A percentile compares a stretch with the other conserved stretches of the same genome.
phyloP scores from a whole-genome alignment of 2,797 vertebrate genomes.

The Aulostomus chinensis region DNA sequence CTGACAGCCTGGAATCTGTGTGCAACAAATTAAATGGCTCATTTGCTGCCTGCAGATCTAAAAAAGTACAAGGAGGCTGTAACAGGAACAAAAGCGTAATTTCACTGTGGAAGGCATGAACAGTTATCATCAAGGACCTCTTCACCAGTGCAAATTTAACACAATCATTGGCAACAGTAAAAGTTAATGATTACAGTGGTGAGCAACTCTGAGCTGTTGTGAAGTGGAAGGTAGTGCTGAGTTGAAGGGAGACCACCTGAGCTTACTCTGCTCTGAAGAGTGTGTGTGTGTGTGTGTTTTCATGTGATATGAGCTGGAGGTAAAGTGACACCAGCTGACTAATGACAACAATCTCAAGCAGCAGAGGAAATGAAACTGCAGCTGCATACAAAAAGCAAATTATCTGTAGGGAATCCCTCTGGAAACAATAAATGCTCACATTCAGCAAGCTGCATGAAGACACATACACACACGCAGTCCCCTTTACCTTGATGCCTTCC shows the following conservation, averaged over 20 bases:
- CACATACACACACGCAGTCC: neutral
- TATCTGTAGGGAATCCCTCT: neutral
- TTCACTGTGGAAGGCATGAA: constrained; percentile 3
- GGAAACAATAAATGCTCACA: too few relatives aligned
- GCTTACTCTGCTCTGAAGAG: neutral
- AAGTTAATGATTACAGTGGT: constrained; percentile 67
- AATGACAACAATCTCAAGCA: neutral
- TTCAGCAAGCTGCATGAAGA: too few relatives aligned
- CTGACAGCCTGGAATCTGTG: constrained; percentile 12
- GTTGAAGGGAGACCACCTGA: constrained; percentile 29
- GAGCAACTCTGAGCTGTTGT: constrained; percentile 14
- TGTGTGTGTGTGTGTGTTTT: too few relatives aligned
- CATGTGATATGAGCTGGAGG: neutral
- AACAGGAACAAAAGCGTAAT: neutral
- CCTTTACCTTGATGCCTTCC: constrained; percentile 91
- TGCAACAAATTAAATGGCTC: constrained; percentile 19
- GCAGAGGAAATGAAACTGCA: constrained; percentile 5
- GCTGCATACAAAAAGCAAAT: neutral
- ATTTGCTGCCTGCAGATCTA: neutral
- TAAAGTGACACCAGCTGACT: neutral
- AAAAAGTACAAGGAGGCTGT: neutral
- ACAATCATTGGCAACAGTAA: constrained; percentile 46
- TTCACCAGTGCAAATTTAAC: constrained; percentile 35
- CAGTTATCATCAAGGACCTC: constrained; percentile 33
- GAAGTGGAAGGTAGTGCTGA: too few relatives aligned